A percentile compares a stretch with the other conserved stretches of the same genome.
Evolutionary conservation across 2,113 vertebrate species (phyloP).

Genomic region (Periophthalmus modestus): DNA sequence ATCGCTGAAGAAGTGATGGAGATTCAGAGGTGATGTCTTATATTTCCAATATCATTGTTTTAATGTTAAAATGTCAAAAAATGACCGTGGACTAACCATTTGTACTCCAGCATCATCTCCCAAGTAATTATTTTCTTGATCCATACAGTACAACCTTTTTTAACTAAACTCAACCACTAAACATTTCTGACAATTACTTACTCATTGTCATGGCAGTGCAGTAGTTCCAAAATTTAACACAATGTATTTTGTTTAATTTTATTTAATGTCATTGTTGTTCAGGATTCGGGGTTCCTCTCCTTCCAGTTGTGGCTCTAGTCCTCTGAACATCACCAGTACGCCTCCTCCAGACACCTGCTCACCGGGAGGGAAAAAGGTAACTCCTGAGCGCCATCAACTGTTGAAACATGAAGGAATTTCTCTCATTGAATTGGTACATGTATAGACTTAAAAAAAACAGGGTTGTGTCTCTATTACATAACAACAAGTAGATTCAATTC

Average conservation of each 20-base stretch:
- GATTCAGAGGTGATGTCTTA: constrained; percentile 88
- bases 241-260: background rate
- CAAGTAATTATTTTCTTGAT: too few relatives aligned
- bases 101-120: too few relatives aligned
- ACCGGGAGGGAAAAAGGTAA: constrained; percentile 93
- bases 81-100: background rate
- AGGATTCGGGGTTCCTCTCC: constrained; percentile 97
- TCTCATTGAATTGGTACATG: background rate
- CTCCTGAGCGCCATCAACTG: background rate
- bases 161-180: too few relatives aligned
- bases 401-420: background rate
- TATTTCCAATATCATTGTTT: background rate
- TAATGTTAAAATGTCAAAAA: background rate
- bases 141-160: too few relatives aligned
- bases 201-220: constrained; percentile 19
- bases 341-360: constrained; percentile 94
- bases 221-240: background rate
- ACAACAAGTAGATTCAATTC: background rate
- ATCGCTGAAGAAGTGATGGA: constrained; percentile 99
- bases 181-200: too few relatives aligned
- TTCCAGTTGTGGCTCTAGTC: constrained; percentile 96
- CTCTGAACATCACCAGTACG: constrained; percentile 94
- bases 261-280: background rate
- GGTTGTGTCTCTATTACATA: too few relatives aligned
- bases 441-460: too few relatives aligned